Evolutionary conservation across 2,113 vertebrate genomes (phyloP), one percentile per base, ranked within the genome.

Genomic region (Oreochromis tanganicae): DNA sequence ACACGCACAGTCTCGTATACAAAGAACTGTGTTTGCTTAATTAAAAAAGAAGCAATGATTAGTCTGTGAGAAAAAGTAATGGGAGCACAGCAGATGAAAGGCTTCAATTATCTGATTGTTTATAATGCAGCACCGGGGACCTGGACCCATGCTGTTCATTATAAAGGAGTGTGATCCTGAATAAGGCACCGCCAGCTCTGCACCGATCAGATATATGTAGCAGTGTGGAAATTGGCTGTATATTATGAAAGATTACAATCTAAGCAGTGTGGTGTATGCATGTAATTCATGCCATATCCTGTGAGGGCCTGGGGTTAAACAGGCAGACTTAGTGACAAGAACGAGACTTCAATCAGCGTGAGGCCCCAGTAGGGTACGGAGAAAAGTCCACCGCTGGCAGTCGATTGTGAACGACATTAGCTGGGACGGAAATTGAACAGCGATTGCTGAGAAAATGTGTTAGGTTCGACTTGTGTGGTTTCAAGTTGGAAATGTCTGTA

Each of bases 211-310:
- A 68, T 88, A 57, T 81, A 85, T 43, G 75, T 80, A 92, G 85
- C 79, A 55, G 38, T 82, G 38, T 92, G 88, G 89, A 94, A 94
- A 89, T 91, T 79, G 83, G 61, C 82, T 89, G 92, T 91, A 89
- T 94, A 92, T 94, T 92, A 91, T 94, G 61, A 91, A 93, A 94
- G 90, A 93, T 94, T 92, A 91, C 52, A 89, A 95, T 94, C 88
- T 90, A 82, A 92, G 86, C 84, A 83, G 78, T 83, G 73, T 9
- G 48, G 82, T 88, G 91, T 82, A 86, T 87, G 55, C 84, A 68
- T 57, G 83, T 93, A 87, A 89, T 94, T 91, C 90, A 89, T 91
- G 85, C 90, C 89, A 87, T 87, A 88, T 93, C 85, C 89, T 94
- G 89, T 36, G 56, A 91, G 54, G 41, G 92, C 92, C 86, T 19